Conservation (phyloP, 2,888 invertebrate species). For the Macaria liturata region DNA sequence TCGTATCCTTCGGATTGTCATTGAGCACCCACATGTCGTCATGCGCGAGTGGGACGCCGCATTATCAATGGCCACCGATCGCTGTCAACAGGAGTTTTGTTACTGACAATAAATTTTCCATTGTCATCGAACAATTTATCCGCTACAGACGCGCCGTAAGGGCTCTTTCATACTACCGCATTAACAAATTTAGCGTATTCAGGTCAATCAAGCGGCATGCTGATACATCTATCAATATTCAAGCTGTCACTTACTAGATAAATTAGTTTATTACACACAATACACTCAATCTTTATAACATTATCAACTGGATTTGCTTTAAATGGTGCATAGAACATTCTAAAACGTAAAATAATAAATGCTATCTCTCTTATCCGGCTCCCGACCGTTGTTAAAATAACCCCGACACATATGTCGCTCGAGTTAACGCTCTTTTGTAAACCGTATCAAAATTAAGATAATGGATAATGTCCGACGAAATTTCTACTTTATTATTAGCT, state of each 20-base stretch:
- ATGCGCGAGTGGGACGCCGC: conserved; percentile 60
- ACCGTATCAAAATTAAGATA: conserved; percentile 81
- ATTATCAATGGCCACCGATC: conserved; percentile 75
- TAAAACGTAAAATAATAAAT: conserved; percentile 41
- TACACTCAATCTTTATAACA: conserved; percentile 14
- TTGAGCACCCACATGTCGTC: conserved; percentile 64
- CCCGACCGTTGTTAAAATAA: conserved; percentile 38
- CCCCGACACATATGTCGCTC: conserved; percentile 66
- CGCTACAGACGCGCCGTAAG: conserved; percentile 28
- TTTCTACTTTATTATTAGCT: conserved; percentile 72
- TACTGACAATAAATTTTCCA: conserved; percentile 48
- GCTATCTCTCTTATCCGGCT: conserved; percentile 49
- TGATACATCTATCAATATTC: conserved; percentile 30
- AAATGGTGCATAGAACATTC: conserved; percentile 33
- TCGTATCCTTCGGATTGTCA: conserved; percentile 46
- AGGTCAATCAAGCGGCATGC: conserved; percentile 24
- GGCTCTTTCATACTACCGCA: conserved; percentile 29
- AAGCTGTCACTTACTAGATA: conserved; percentile 12
- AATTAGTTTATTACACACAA: conserved; percentile 20
- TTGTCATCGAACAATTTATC: conserved; percentile 41
- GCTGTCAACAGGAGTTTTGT: conserved; percentile 63
- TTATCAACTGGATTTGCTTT: conserved; percentile 27
- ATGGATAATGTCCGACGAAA: conserved; percentile 75
- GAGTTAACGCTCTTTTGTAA: conserved; percentile 77
- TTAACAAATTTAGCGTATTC: conserved; percentile 25